phyloP scores from a whole-genome alignment of 2,113 vertebrate genomes.

The Uropsilus gracilis region DNA sequence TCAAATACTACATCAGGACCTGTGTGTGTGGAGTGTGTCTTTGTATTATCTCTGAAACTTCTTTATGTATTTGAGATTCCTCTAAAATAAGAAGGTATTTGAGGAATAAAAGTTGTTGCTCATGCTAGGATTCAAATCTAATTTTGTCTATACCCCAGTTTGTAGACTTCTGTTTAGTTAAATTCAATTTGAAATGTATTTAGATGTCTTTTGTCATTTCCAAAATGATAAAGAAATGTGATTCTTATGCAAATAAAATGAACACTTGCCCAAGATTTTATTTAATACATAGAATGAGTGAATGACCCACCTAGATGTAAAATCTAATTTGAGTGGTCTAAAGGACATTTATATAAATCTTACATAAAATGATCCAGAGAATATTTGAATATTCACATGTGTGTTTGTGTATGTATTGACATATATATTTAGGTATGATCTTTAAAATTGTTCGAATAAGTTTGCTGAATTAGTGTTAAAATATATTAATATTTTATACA shows the following conservation, averaged over 20 bases:
- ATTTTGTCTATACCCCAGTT: background rate
- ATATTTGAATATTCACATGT: background rate
- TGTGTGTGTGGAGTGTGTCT: background rate
- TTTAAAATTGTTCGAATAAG: background rate
- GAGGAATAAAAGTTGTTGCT: background rate
- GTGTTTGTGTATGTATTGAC: background rate
- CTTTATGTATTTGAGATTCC: background rate
- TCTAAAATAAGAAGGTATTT: background rate
- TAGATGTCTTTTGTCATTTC: conserved; percentile 7
- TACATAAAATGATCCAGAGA: background rate
- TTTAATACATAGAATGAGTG: conserved; percentile 24
- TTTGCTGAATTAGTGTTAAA: background rate
- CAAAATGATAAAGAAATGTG: background rate
- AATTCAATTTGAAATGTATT: background rate
- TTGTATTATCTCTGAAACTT: background rate
- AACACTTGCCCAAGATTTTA: background rate
- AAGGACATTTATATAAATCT: no score
- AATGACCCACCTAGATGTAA: background rate
- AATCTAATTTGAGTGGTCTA: background rate
- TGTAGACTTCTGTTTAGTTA: background rate
- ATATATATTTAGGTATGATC: background rate
- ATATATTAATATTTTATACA: background rate
- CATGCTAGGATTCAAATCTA: background rate
- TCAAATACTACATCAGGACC: background rate
- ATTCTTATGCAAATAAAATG: background rate